A percentile compares a stretch with the other conserved stretches of the same genome.
These are phyloP conservation scores for Halcyon chelicuti DNA, from an alignment of 2,797 vertebrate genomes.

Conservation along the genomic window DNA sequence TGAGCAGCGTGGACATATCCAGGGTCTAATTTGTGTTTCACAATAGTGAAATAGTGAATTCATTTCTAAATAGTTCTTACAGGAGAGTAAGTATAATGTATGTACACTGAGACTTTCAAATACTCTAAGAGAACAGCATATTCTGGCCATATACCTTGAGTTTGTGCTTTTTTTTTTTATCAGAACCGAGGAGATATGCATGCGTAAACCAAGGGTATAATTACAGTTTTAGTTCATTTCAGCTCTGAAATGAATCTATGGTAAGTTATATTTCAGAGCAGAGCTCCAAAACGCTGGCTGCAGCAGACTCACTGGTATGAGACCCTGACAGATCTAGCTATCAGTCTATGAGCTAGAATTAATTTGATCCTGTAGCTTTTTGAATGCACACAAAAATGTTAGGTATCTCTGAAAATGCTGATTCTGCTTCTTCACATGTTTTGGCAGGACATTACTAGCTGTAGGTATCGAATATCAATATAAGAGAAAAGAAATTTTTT, in stretches of 20 bases:
- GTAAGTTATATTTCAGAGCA: constrained; percentile 44
- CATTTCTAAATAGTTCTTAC: neutral
- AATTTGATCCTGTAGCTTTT: constrained; percentile 60
- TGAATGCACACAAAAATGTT: constrained; percentile 55
- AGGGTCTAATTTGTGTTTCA: neutral
- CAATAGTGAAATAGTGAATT: neutral
- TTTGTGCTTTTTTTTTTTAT: constrained; percentile 11
- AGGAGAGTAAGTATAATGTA: neutral
- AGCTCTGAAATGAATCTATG: constrained; percentile 48
- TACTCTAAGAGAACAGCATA: neutral
- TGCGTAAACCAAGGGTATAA: constrained; percentile 25
- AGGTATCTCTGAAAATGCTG: constrained; percentile 52
- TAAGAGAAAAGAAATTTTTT: neutral
- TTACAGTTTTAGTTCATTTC: constrained; percentile 63
- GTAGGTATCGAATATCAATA: constrained; percentile 23
- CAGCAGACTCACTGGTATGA: constrained; percentile 20
- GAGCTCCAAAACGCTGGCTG: constrained; percentile 35
- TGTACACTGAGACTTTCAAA: neutral
- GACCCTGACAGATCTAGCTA: constrained; percentile 37
- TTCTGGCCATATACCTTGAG: neutral
- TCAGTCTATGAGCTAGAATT: constrained; percentile 40
- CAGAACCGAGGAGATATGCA: neutral
- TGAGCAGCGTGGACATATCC: neutral
- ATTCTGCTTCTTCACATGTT: constrained; percentile 48
- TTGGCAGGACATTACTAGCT: constrained; percentile 52